Percentiles rank a stretch among this genome's conserved stretches.
Conservation (phyloP, 1,140 invertebrate genomes). For the Listronotus oregonensis region DNA sequence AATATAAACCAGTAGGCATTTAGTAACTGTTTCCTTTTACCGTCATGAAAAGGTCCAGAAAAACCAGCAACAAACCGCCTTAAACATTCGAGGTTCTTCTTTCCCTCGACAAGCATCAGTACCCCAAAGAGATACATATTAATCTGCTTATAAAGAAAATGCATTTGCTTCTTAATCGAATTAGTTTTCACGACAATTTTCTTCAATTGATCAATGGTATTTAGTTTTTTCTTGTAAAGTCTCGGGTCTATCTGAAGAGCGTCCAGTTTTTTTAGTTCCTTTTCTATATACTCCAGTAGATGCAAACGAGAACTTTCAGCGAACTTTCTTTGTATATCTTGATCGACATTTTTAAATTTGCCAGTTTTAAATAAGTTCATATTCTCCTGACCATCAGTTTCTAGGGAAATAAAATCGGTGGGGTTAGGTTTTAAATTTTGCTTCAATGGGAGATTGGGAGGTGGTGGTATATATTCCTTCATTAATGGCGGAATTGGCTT, state of each 20-base stretch:
- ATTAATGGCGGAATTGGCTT: no score
- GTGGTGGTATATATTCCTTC: no score
- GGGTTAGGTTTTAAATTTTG: no score
- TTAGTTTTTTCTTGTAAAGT: slow-evolving; percentile 26
- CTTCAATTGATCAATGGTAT: slow-evolving; percentile 19
- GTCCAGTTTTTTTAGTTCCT: slow-evolving; percentile 28
- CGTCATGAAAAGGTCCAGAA: background rate
- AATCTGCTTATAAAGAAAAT: slow-evolving; percentile 25
- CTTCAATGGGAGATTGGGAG: no score
- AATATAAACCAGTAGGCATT: slow-evolving; percentile 37
- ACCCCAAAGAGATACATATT: slow-evolving; percentile 40
- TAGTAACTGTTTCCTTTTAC: slow-evolving; percentile 21
- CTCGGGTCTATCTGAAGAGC: slow-evolving; percentile 7
- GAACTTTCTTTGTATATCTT: no score
- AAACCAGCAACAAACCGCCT: slow-evolving; percentile 20
- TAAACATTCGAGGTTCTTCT: slow-evolving; percentile 25
- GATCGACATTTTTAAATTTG: no score
- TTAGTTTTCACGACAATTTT: slow-evolving; percentile 12
- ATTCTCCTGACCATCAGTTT: no score
- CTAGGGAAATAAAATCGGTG: no score
- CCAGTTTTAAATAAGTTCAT: no score
- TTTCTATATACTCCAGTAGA: no score
- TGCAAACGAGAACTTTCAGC: no score
- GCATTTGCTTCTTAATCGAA: slow-evolving; percentile 16
- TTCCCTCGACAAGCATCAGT: slow-evolving; percentile 18